Conservation (phyloP, 2,888 invertebrate species). For the Drosophila algonquin region DNA sequence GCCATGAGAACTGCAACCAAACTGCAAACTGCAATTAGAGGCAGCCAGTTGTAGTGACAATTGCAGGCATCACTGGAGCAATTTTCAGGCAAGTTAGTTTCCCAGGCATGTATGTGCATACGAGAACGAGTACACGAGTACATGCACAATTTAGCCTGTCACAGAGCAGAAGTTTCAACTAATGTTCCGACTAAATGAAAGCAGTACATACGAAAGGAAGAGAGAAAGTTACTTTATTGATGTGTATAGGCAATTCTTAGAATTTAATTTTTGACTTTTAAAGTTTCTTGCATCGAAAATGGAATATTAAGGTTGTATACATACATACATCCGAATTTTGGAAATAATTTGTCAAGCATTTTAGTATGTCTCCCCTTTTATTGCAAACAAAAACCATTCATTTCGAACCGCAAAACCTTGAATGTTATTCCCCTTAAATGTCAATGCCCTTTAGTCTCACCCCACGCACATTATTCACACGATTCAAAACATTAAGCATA, state of each 20-base stretch:
- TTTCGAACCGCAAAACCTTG: neutral
- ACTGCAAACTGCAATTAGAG: conserved; percentile 56
- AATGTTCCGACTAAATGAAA: conserved; percentile 16
- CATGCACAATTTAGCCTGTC: conserved; percentile 26
- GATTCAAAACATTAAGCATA: conserved; percentile 49
- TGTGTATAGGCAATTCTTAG: neutral
- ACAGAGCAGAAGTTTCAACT: conserved; percentile 23
- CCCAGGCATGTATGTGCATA: neutral
- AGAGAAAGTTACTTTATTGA: neutral
- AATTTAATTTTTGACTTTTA: neutral
- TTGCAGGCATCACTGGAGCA: conserved; percentile 44
- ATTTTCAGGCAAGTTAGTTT: conserved; percentile 27
- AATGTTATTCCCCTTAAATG: conserved; percentile 13
- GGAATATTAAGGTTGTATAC: neutral
- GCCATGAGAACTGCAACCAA: conserved; percentile 42
- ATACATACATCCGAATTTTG: neutral
- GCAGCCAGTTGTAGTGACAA: conserved; percentile 52
- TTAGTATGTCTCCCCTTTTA: neutral
- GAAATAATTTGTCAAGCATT: conserved; percentile 4
- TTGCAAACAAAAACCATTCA: neutral
- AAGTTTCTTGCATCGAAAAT: neutral
- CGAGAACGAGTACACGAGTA: conserved; percentile 1
- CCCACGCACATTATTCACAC: conserved; percentile 15
- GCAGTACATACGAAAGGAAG: neutral
- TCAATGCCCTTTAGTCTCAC: conserved; percentile 7